Evolutionary conservation across 1,140 invertebrate species (phyloP).

Genomic region (Nasonia vitripennis): DNA sequence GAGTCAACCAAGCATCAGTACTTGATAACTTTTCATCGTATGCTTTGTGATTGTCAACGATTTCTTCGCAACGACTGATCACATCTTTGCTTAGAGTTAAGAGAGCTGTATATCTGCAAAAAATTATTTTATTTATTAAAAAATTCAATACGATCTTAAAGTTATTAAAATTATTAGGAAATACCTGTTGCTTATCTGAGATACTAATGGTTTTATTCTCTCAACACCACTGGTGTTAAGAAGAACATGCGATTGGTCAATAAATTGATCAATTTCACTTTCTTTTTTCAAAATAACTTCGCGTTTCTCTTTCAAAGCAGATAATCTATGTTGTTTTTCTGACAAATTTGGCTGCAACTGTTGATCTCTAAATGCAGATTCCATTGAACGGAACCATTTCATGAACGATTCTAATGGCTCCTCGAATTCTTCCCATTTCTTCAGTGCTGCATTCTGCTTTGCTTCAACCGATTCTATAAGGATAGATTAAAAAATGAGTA

Average conservation of each 20-base stretch:
- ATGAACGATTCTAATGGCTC: slow-evolving; percentile 84
- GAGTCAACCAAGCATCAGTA: slow-evolving; percentile 85
- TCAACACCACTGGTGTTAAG: slow-evolving; percentile 90
- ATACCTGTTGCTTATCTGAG: slow-evolving; percentile 88
- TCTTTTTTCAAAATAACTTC: slow-evolving; percentile 86
- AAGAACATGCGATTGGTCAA: slow-evolving; percentile 91
- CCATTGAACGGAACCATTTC: slow-evolving; percentile 90
- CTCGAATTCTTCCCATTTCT: slow-evolving; percentile 93
- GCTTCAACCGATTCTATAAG: slow-evolving; percentile 77
- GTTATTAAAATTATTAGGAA: not conserved
- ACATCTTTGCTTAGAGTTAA: slow-evolving; percentile 91
- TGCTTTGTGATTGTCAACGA: slow-evolving; percentile 89
- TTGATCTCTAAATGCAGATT: slow-evolving; percentile 90
- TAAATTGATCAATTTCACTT: slow-evolving; percentile 89
- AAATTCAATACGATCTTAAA: too few relatives aligned
- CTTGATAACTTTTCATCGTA: slow-evolving; percentile 87
- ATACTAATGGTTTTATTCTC: slow-evolving; percentile 89
- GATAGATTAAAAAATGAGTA: slow-evolving; percentile 50
- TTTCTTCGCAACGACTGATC: slow-evolving; percentile 88
- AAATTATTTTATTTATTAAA: slow-evolving; percentile 32
- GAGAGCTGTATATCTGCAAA: slow-evolving; percentile 85
- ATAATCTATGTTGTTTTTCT: slow-evolving; percentile 88
- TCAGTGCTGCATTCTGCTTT: slow-evolving; percentile 83
- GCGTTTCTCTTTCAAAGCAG: slow-evolving; percentile 83
- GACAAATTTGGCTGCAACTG: slow-evolving; percentile 85